phyloP scores from a whole-genome alignment of 2,888 invertebrate genomes.

The Lithodes maja region DNA sequence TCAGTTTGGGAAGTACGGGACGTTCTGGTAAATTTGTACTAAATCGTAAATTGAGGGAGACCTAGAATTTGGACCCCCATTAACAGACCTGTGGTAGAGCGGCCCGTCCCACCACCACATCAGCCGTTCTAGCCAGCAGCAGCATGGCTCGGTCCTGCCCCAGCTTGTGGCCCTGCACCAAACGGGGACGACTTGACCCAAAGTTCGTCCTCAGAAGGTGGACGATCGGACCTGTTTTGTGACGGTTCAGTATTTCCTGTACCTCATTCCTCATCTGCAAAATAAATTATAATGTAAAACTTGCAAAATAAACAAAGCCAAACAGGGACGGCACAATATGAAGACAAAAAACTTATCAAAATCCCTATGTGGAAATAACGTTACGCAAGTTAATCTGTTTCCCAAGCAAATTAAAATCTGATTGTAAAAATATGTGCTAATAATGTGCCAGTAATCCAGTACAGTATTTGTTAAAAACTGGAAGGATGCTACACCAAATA shows the following conservation, averaged over 20 bases:
- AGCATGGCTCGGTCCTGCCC: slow-evolving; percentile 37
- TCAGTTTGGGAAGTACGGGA: no score
- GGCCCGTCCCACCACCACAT: slow-evolving; percentile 40
- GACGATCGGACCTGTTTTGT: slow-evolving; percentile 42
- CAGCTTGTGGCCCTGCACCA: slow-evolving; percentile 45
- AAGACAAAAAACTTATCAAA: neutral
- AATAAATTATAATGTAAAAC: neutral
- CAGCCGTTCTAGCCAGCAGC: slow-evolving; percentile 49
- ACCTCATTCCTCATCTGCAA: slow-evolving; percentile 58
- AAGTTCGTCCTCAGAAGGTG: slow-evolving; percentile 53
- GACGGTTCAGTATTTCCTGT: slow-evolving; percentile 22
- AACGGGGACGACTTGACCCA: slow-evolving; percentile 50
- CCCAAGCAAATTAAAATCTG: neutral
- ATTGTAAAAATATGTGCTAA: neutral
- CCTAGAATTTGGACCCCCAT: no score
- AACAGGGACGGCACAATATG: neutral
- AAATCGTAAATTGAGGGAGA: no score
- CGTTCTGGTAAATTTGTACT: no score
- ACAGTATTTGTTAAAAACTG: no score
- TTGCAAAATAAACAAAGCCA: neutral
- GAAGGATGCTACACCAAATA: no score
- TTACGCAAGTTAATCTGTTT: no score
- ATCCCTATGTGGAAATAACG: no score
- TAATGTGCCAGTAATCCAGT: neutral
- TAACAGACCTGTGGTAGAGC: slow-evolving; percentile 43